A percentile compares a stretch with the other conserved stretches of the same genome.
phyloP scores from a whole-genome alignment of 2,797 vertebrate genomes.

The Danio kyathit region DNA sequence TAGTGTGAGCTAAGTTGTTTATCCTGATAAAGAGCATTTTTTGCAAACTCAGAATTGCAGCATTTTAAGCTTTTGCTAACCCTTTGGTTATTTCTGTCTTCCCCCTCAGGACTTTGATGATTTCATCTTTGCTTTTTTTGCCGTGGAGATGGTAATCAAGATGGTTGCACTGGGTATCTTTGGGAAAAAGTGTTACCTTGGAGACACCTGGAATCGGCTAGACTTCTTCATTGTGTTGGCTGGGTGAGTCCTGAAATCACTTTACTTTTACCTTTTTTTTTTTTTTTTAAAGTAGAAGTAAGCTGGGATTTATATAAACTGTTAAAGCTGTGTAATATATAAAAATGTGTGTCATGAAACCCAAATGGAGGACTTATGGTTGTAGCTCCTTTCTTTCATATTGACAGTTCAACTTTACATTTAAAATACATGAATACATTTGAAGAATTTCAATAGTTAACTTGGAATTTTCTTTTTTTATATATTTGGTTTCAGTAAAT shows the following conservation, averaged over 20 bases:
- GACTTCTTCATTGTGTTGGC: conserved; percentile 98
- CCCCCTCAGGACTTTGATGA: conserved; percentile 87
- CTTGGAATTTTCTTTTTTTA: too few species aligned
- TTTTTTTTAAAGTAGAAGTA: not conserved
- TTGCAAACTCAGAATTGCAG: conserved; percentile 26
- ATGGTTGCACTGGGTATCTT: conserved; percentile 98
- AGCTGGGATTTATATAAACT: not conserved
- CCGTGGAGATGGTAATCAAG: conserved; percentile 98
- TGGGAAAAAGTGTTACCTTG: conserved; percentile 97
- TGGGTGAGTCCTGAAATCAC: conserved; percentile 83
- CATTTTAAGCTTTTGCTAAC: conserved; percentile 26
- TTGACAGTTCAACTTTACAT: not conserved
- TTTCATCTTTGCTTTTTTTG: conserved; percentile 99
- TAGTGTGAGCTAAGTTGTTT: not conserved
- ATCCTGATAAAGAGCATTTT: conserved; percentile 19
- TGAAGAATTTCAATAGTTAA: too few species aligned
- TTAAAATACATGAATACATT: not conserved
- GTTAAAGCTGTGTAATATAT: too few species aligned
- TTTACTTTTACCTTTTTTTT: not conserved
- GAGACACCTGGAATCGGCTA: conserved; percentile 98
- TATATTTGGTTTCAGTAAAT: too few species aligned
- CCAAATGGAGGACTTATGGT: not conserved
- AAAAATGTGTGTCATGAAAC: not conserved
- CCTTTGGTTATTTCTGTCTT: conserved; percentile 28
- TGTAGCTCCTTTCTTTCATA: not conserved